Evolutionary conservation across 1,140 invertebrate genomes (phyloP), one percentile per base, ranked within the genome.

Genomic region (Telenomus remus): DNA sequence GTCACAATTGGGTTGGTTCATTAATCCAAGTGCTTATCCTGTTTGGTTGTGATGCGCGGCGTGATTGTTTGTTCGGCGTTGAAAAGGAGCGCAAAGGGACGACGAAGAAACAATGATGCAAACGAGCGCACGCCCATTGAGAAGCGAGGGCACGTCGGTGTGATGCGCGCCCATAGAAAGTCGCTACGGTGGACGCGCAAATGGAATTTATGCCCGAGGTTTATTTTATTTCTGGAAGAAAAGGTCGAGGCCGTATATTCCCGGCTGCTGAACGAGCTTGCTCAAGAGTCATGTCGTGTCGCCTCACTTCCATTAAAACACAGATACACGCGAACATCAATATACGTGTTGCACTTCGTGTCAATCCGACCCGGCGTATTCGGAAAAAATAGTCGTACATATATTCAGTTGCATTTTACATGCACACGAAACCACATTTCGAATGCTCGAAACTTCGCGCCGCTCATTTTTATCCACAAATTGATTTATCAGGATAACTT

Each of bases 141-240:
- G 39, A 2, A 42, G 14, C 53, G 42, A 42, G n/a, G 12, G 60
- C 63, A 49, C 12, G 49, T 51, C n/a, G 59, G 51, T 50, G 59
- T 43, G 54, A 57, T 51, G 60, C 54, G 43, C 54, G 53, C 53
- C 57, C 68, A 63, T 71, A 63, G 59, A 71, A 71, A 63, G 68
- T 63, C 37, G 55, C 70, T 65, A 42, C 55, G 56, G 70, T 73
- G 61, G 70, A 65, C 55, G 60, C 68, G 60, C 69, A 61, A 66
- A 61, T 74, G 51, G 55, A 74, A 74, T 74, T 74, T 74, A 61
- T 74, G 63, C 61, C 42, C 57, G 71, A 61, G 71, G 71, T 66
- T 74, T 74, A 66, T 74, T 74, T 74, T 74, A 74, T 74, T 74
- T 74, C 71, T 74, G 56, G 71, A 66, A 74, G 71, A 60, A 73